phyloP scores from a whole-genome alignment of 2,888 invertebrate species.

The Ormyrus rosae region DNA sequence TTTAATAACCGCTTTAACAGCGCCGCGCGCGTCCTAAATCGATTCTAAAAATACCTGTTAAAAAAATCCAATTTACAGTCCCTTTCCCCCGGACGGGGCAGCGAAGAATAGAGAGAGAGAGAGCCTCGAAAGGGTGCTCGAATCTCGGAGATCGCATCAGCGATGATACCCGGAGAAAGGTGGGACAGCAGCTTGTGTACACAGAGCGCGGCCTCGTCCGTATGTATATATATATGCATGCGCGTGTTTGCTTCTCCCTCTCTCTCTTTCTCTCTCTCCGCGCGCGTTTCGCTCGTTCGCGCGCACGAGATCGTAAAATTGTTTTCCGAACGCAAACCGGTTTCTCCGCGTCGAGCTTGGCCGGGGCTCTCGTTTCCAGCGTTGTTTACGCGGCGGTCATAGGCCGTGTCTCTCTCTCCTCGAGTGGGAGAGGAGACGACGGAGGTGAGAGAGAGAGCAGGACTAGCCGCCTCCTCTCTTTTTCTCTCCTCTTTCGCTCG shows the following conservation, averaged over 20 bases:
- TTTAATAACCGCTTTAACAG: slow-evolving; percentile 17
- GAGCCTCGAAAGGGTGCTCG: slow-evolving; percentile 17
- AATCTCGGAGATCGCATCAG: slow-evolving; percentile 28
- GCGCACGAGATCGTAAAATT: slow-evolving; percentile 69
- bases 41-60: too few relatives aligned
- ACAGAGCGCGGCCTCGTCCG: background rate
- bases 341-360: slow-evolving; percentile 60
- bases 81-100: background rate
- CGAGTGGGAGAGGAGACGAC: slow-evolving; percentile 2
- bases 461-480: background rate
- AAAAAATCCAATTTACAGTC: too few relatives aligned
- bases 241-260: background rate
- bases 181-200: slow-evolving; percentile 18
- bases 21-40: too few relatives aligned
- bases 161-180: slow-evolving; percentile 21
- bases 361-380: slow-evolving; percentile 71
- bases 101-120: background rate
- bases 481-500: background rate
- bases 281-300: slow-evolving; percentile 26
- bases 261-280: slow-evolving; percentile 24
- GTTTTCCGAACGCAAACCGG: slow-evolving; percentile 72
- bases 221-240: background rate
- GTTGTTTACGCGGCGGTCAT: slow-evolving; percentile 73
- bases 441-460: background rate
- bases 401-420: slow-evolving; percentile 67